A percentile compares a stretch with the other conserved stretches of the same genome.
phyloP scores from a whole-genome alignment of 2,888 invertebrate genomes.

The Cantharis nigra region DNA sequence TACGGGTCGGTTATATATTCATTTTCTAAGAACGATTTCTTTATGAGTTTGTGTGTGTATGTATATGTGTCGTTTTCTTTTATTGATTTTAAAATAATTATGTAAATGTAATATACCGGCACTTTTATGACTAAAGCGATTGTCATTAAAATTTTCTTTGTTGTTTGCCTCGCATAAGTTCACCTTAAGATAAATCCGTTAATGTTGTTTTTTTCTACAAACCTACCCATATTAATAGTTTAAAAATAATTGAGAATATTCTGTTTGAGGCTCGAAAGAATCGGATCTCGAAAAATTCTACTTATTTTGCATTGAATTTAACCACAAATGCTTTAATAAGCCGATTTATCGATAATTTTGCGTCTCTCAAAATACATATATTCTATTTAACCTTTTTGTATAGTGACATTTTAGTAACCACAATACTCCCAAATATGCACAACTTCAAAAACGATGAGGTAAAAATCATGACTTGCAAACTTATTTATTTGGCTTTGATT shows the following conservation, averaged over 20 bases:
- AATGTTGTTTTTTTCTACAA: background rate
- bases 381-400: background rate
- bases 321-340: background rate
- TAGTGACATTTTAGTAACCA: background rate
- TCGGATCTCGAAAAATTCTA: background rate
- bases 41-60: background rate
- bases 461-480: background rate
- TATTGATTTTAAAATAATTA: constrained; percentile 20
- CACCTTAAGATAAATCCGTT: background rate
- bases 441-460: background rate
- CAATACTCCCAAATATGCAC: background rate
- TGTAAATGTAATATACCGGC: constrained; percentile 16
- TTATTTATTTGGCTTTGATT: background rate
- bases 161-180: background rate
- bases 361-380: background rate
- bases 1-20: constrained; percentile 10
- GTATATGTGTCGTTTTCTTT: constrained; percentile 9
- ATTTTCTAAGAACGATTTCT: constrained; percentile 13
- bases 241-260: background rate
- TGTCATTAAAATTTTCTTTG: background rate
- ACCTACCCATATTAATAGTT: background rate
- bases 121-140: constrained; percentile 1
- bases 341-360: background rate
- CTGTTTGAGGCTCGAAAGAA: background rate
- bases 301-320: too few species aligned